Base-by-base conservation (phyloP, 2,113 vertebrate genomes). In the Apteryx mantelli region DNA sequence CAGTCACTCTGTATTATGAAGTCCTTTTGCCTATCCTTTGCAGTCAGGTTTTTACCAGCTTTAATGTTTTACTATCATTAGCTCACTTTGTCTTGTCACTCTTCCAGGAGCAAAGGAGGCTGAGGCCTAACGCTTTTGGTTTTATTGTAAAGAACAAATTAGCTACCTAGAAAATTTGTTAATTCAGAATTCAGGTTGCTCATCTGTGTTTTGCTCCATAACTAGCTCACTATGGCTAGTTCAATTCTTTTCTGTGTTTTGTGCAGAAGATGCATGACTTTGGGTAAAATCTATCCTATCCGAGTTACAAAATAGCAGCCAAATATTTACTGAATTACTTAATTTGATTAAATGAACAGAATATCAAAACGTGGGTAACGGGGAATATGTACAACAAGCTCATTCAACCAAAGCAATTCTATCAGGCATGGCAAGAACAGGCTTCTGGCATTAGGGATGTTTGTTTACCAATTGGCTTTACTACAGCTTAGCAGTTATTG, bases 391-490 rank as follows among this genome's bases (percentile, higher is more conserved):
- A 60, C 58, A 80, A 61, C 20, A 58, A 64, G 91, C 52, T 55
- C 71, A 64, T 71, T 65, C 58, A 90, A 61, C 75, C 70, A n/a
- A 56, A 96, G 30, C 78, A 53, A 15, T 93, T 82, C 52, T 73
- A 73, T 95, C 60, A 90, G 68, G 53, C 34, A 34, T 81, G 83
- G 24, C 80, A 22, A 30, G 76, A 94, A 12, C 19, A 92, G 68
- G 58, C 71, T 93, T 84, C 89, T 77, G 80, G 50, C 68, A 70
- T 86, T 83, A 76, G 40, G 15, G 44, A 44, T 88, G 66, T 69
- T 84, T 87, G 79, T 95, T 95, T 92, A 65, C 86, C 93, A 80
- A 92, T 65, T 91, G 92, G 71, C 91, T 96, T 95, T 92, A 86
- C 48, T 88, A 18, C 26, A 73, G n/a, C 25, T 73, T 34, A 88